Evolutionary conservation across 2,113 vertebrate species (phyloP).

Genomic region (Macquaria ambigua): DNA sequence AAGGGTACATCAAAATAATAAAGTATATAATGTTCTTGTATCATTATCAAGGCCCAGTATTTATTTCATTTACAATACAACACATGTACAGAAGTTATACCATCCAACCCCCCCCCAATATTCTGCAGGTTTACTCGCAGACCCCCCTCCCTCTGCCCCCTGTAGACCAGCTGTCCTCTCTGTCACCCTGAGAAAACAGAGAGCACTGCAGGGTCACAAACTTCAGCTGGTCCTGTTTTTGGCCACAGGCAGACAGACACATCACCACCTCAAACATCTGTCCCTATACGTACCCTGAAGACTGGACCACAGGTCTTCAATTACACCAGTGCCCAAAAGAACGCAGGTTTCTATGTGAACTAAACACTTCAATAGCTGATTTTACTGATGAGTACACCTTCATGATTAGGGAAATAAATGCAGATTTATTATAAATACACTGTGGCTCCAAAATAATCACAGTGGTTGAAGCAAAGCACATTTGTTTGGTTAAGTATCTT

Average conservation of each 20-base stretch:
- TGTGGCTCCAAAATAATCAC: not conserved
- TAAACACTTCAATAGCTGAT: not conserved
- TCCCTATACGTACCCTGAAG: not conserved
- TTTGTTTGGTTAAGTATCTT: too few species aligned
- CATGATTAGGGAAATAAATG: not conserved
- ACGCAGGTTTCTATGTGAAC: not conserved
- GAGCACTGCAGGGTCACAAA: conserved; percentile 25
- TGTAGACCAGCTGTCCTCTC: conserved; percentile 48
- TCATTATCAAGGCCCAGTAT: not conserved
- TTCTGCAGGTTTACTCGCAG: not conserved
- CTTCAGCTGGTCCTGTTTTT: conserved; percentile 34
- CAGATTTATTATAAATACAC: not conserved
- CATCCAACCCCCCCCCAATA: not conserved
- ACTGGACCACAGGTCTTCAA: not conserved
- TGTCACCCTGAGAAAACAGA: conserved; percentile 52
- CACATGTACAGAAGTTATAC: not conserved
- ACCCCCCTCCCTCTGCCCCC: conserved; percentile 5
- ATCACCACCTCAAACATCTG: not conserved
- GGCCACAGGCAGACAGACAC: not conserved
- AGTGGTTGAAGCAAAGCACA: too few species aligned
- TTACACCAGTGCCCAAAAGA: not conserved
- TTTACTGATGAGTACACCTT: not conserved
- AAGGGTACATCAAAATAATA: too few species aligned
- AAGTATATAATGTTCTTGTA: not conserved
- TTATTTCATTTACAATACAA: not conserved